A percentile compares a stretch with the other conserved stretches of the same genome.
Conservation (phyloP, 2,888 invertebrate genomes). For the Amiota minor region DNA sequence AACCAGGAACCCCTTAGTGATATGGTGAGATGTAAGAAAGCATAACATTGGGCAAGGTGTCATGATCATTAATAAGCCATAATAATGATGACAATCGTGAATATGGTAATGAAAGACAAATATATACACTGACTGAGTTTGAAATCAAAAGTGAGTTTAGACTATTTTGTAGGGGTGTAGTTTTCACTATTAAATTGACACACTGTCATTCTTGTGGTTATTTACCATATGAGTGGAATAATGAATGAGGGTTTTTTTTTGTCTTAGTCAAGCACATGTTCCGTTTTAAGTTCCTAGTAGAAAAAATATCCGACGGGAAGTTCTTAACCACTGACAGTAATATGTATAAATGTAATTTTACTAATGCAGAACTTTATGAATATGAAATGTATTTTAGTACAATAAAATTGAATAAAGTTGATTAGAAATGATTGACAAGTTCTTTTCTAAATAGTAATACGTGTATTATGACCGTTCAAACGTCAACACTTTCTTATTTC, state of each 20-base stretch:
- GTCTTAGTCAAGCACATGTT: too few species aligned
- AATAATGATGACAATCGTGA: background rate
- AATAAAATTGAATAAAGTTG: too few species aligned
- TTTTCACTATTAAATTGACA: too few species aligned
- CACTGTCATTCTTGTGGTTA: too few species aligned
- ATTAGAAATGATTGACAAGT: conserved; percentile 20
- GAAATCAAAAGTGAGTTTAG: background rate
- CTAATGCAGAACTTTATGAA: conserved; percentile 16
- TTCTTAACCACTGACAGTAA: too few species aligned
- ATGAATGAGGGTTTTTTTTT: too few species aligned
- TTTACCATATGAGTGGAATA: too few species aligned
- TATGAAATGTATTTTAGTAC: conserved; percentile 15
- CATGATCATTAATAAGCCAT: conserved; percentile 4
- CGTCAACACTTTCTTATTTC: conserved; percentile 55
- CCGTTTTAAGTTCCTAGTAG: too few species aligned
- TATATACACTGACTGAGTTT: background rate
- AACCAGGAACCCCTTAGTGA: background rate
- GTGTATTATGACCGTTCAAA: conserved; percentile 42
- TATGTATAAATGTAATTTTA: background rate
- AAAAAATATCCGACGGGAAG: too few species aligned
- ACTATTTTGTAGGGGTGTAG: background rate
- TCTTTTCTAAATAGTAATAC: conserved; percentile 21
- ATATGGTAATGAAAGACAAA: conserved; percentile 4
- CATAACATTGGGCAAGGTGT: conserved; percentile 9
- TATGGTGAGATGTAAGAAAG: conserved; percentile 16